phyloP scores from a whole-genome alignment of 2,797 vertebrate genomes.

The Crossoptilon crossoptilon region DNA sequence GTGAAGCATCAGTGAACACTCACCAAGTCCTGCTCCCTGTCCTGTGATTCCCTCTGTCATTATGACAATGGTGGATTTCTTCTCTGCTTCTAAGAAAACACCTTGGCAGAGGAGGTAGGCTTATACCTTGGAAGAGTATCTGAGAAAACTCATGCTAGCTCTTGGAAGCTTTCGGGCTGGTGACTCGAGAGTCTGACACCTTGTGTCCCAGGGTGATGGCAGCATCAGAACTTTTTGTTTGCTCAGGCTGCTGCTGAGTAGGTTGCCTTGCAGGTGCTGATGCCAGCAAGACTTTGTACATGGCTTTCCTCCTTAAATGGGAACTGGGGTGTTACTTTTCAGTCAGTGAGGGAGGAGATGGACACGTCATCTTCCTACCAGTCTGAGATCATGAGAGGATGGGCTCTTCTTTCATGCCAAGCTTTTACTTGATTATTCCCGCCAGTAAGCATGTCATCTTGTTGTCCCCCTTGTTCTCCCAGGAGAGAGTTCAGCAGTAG shows the following conservation, averaged over 20 bases:
- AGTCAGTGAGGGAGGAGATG: not conserved
- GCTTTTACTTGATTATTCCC: not conserved
- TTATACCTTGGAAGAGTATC: not conserved
- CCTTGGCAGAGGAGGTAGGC: not conserved
- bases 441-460: not conserved
- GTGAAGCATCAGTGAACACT: not conserved
- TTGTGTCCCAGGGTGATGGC: not conserved
- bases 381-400: not conserved
- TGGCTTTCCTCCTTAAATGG: not conserved
- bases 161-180: not conserved
- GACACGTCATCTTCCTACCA: not conserved
- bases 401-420: not conserved
- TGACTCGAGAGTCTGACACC: not conserved
- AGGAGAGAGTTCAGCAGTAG: fast-evolving
- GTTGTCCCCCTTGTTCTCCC: not conserved
- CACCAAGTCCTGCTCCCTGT: not conserved
- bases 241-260: not conserved
- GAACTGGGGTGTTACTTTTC: not conserved
- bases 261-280: fast-evolving
- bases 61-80: not conserved
- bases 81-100: not conserved
- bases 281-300: not conserved
- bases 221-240: not conserved
- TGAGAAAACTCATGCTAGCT: not conserved
- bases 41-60: not conserved